These are phyloP conservation scores for Mimumesa dahlbomi DNA, from an alignment of 2,888 invertebrate genomes.

Conservation along the genomic window DNA sequence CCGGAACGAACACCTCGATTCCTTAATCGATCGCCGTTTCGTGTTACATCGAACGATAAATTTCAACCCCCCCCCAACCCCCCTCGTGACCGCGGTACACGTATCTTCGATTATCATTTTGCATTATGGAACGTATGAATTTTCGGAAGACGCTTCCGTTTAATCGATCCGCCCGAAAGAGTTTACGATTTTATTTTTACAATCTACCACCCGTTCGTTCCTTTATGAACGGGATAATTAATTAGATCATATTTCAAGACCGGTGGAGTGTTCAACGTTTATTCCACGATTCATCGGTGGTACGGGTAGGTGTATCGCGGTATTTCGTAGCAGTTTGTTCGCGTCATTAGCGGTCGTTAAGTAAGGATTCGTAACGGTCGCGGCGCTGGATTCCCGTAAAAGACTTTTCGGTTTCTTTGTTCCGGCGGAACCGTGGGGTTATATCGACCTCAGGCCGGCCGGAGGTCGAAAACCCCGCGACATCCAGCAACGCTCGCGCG, in stretches of 20 bases:
- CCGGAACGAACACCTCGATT: constrained; percentile 47
- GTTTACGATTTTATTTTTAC: background rate
- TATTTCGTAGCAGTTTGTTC: too few relatives aligned
- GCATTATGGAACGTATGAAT: constrained; percentile 20
- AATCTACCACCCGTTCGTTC: too few relatives aligned
- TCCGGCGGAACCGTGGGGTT: constrained; percentile 16
- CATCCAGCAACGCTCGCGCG: constrained; percentile 9
- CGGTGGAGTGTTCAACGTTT: too few relatives aligned
- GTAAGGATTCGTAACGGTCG: too few relatives aligned
- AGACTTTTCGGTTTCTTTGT: constrained; percentile 4
- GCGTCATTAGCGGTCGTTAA: too few relatives aligned
- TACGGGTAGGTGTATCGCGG: too few relatives aligned
- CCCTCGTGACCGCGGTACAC: constrained; percentile 36
- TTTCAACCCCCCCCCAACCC: too few relatives aligned
- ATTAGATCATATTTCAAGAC: too few relatives aligned
- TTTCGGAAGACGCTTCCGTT: constrained; percentile 6
- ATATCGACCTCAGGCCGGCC: constrained; percentile 25
- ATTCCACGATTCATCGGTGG: too few relatives aligned
- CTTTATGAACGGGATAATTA: background rate
- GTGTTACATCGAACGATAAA: constrained; percentile 49
- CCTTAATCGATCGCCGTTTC: constrained; percentile 55
- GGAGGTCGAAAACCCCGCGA: constrained; percentile 52
- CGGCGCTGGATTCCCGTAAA: background rate
- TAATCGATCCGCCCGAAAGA: constrained; percentile 13
- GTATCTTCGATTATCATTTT: constrained; percentile 52